These are phyloP conservation scores for Panthera leo DNA, from an alignment of 2,113 vertebrate species.

Conservation along the genomic window DNA sequence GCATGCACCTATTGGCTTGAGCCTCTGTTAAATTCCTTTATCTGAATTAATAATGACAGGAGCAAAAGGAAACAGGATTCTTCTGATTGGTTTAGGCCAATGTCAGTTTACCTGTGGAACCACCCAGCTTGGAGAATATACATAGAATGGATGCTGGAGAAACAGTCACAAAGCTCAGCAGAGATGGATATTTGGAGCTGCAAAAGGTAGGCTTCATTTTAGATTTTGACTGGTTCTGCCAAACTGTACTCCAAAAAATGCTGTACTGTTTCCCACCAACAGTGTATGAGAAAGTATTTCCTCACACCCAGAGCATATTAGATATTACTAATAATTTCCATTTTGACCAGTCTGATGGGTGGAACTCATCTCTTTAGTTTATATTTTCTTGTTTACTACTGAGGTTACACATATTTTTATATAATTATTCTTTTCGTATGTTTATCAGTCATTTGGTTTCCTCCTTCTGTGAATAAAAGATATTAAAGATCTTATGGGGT, in stretches of 20 bases:
- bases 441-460: neutral
- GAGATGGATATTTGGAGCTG: neutral
- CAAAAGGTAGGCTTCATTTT: neutral
- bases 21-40: neutral
- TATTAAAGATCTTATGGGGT: neutral
- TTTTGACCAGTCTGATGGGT: neutral
- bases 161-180: neutral
- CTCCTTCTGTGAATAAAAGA: neutral
- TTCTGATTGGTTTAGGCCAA: neutral
- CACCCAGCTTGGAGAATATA: no score
- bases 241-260: neutral
- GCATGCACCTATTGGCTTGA: neutral
- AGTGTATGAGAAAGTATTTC: neutral
- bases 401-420: neutral
- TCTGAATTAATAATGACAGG: neutral
- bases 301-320: neutral
- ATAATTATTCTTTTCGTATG: neutral
- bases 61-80: neutral
- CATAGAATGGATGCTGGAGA: neutral
- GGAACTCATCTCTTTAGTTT: slow-evolving; percentile 13
- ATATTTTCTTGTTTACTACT: neutral
- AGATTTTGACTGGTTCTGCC: neutral
- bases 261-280: neutral
- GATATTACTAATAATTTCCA: neutral
- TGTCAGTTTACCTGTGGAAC: neutral